Conservation (phyloP, 2,113 vertebrate species). For the Procapra przewalskii region DNA sequence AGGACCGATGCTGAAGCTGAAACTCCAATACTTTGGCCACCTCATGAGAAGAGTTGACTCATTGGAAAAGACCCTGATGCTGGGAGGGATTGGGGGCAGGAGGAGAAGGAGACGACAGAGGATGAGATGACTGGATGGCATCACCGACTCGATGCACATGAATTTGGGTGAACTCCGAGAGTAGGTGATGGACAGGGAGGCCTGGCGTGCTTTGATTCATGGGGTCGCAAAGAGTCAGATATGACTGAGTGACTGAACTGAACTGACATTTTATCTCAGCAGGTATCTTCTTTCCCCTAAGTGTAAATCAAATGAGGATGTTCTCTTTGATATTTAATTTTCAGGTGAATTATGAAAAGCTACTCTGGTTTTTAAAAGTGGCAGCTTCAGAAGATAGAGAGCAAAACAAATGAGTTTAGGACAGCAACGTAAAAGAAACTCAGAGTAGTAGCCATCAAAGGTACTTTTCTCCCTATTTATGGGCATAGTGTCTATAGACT, state of each 20-base stretch:
- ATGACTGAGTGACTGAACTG: too few relatives aligned
- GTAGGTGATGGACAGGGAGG: too few relatives aligned
- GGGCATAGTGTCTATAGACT: background rate
- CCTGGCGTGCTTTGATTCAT: accelerated
- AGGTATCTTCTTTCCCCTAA: background rate
- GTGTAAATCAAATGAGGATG: background rate
- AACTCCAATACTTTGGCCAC: too few relatives aligned
- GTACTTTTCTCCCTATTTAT: slow-evolving; percentile 46
- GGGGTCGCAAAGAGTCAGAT: accelerated
- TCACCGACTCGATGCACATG: too few relatives aligned
- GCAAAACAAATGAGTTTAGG: slow-evolving; percentile 6
- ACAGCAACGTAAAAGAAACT: slow-evolving; percentile 8
- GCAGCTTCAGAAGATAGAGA: slow-evolving; percentile 40
- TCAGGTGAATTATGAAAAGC: slow-evolving; percentile 70
- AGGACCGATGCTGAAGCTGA: too few relatives aligned
- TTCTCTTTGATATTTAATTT: slow-evolving; percentile 52
- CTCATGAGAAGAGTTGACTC: too few relatives aligned
- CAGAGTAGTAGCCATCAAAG: slow-evolving; percentile 55
- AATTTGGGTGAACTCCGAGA: too few relatives aligned
- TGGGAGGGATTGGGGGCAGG: too few relatives aligned
- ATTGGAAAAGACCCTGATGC: too few relatives aligned
- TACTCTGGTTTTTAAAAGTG: slow-evolving; percentile 70
- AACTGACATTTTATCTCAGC: too few relatives aligned
- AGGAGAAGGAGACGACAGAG: too few relatives aligned
- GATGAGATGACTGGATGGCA: too few relatives aligned